Conservation (phyloP, 2,888 invertebrate genomes). For the Nephrotoma flavescens region DNA sequence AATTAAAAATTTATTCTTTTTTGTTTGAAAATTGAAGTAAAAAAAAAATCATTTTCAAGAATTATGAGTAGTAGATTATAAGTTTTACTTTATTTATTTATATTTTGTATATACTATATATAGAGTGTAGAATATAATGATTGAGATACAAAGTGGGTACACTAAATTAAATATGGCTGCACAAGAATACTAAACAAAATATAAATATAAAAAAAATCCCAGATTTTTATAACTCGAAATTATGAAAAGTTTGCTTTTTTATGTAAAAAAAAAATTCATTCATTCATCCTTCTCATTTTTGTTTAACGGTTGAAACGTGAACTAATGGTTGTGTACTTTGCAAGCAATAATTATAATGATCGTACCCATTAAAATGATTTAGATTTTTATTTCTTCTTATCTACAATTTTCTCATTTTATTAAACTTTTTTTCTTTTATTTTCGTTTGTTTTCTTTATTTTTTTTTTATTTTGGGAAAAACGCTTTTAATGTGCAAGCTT, state of each 20-base stretch:
- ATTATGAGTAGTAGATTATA: neutral
- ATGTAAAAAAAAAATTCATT: neutral
- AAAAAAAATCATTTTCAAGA: neutral
- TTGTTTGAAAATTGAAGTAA: neutral
- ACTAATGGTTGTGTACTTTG: slow-evolving; percentile 6
- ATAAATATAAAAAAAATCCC: neutral
- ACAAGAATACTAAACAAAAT: neutral
- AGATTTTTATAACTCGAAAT: neutral
- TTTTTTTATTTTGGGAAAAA: neutral
- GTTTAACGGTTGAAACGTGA: slow-evolving; percentile 1
- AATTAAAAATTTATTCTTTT: neutral
- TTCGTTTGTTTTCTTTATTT: neutral
- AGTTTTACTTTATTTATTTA: neutral
- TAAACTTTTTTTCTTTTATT: too few relatives aligned
- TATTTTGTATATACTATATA: neutral
- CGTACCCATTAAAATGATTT: slow-evolving; percentile 6
- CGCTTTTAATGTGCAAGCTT: neutral
- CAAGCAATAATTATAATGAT: slow-evolving; percentile 7
- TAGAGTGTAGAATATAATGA: neutral
- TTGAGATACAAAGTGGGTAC: neutral
- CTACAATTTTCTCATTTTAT: neutral
- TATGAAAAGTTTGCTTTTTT: neutral
- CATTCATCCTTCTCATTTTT: neutral
- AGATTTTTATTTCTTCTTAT: slow-evolving; percentile 11
- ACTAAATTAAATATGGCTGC: neutral